Percentiles rank a stretch among this genome's conserved stretches.
phyloP scores from a whole-genome alignment of 2,113 vertebrate genomes.

The Megaceryle maxima region DNA sequence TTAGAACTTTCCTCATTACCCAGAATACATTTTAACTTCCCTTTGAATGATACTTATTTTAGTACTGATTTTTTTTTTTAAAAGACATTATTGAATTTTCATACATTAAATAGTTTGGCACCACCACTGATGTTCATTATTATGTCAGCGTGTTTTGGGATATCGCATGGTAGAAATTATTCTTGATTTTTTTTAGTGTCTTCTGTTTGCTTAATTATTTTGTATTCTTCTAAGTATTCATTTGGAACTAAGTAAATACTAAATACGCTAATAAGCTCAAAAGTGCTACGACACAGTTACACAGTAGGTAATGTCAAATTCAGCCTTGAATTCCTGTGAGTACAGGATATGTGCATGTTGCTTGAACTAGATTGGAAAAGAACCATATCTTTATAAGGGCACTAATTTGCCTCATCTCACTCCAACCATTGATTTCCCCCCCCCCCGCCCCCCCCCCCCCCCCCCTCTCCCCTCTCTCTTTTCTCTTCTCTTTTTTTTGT shows the following conservation, averaged over 20 bases:
- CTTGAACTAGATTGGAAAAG: neutral
- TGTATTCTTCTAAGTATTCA: neutral
- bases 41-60: neutral
- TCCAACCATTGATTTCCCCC: neutral
- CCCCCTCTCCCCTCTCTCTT: no score
- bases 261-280: neutral
- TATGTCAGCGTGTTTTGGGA: neutral
- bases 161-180: neutral
- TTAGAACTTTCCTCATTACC: conserved; percentile 21
- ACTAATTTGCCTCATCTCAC: neutral
- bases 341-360: rapidly evolving
- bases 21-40: conserved; percentile 1
- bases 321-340: neutral
- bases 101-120: neutral
- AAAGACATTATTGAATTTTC: neutral
- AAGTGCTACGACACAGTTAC: neutral
- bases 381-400: neutral
- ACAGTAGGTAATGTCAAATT: neutral
- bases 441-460: no score
- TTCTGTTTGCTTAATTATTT: neutral
- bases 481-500: no score
- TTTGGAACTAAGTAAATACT: neutral
- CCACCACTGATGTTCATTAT: neutral
- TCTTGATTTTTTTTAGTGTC: neutral
- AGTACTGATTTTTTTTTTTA: neutral